phyloP scores from a whole-genome alignment of 2,888 invertebrate species.

The Leptura quadrifasciata region DNA sequence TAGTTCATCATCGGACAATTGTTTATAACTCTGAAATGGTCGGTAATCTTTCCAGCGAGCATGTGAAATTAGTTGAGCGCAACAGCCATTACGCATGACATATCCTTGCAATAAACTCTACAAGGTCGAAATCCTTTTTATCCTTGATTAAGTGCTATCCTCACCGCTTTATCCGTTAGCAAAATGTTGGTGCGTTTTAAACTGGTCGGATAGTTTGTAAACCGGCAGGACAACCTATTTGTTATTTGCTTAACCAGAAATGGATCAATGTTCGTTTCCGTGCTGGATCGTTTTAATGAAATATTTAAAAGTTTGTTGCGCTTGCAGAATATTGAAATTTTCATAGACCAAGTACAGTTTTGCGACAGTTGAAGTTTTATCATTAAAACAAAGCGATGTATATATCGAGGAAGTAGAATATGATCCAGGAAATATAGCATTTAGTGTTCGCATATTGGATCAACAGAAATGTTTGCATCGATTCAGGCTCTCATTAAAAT shows the following conservation, averaged over 20 bases:
- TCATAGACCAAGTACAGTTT: neutral
- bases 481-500: too few relatives aligned
- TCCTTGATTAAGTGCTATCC: conserved; percentile 57
- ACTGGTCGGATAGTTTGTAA: conserved; percentile 54
- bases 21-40: conserved; percentile 12
- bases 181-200: conserved; percentile 51
- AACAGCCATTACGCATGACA: conserved; percentile 49
- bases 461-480: too few relatives aligned
- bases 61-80: neutral
- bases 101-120: conserved; percentile 53
- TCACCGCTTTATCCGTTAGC: conserved; percentile 54
- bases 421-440: too few relatives aligned
- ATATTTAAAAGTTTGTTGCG: conserved; percentile 30
- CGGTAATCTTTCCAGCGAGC: conserved; percentile 2
- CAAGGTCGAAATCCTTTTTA: conserved; percentile 57
- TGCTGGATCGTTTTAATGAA: conserved; percentile 21
- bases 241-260: conserved; percentile 39
- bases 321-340: conserved; percentile 26
- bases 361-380: conserved; percentile 13
- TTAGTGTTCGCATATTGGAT: too few relatives aligned
- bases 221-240: conserved; percentile 53
- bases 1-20: conserved; percentile 23
- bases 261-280: conserved; percentile 15
- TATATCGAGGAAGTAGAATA: neutral
- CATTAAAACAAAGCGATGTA: neutral